Percentiles rank a stretch among this genome's conserved stretches.
Conservation (phyloP, 2,113 vertebrate genomes). For the Trinectes maculatus region DNA sequence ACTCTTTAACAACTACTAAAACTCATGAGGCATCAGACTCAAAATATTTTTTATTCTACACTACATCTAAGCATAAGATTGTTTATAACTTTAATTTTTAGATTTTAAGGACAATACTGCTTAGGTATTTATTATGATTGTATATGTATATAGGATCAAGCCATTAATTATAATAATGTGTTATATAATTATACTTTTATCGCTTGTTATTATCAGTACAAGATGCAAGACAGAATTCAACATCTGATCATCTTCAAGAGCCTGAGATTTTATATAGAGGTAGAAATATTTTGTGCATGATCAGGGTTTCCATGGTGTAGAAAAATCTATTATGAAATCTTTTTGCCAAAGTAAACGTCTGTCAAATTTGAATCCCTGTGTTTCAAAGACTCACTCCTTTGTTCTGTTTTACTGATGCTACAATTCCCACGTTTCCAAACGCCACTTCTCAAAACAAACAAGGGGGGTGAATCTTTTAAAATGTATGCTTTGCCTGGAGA, state of each 20-base stretch:
- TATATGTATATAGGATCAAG: constrained; percentile 31
- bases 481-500: constrained; percentile 24
- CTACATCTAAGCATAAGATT: too few relatives aligned
- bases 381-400: neutral
- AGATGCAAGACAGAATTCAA: neutral
- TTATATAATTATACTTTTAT: constrained; percentile 39
- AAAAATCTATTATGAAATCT: constrained; percentile 7
- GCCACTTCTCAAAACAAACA: neutral
- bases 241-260: too few relatives aligned
- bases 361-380: constrained; percentile 6
- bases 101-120: constrained; percentile 34
- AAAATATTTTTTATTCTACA: neutral
- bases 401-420: neutral
- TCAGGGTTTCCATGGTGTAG: neutral
- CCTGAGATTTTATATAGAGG: too few relatives aligned
- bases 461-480: neutral
- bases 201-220: neutral
- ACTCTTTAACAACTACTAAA: constrained; percentile 5
- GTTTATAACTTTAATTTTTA: neutral
- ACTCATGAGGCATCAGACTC: neutral
- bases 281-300: constrained; percentile 17
- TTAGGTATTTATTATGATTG: constrained; percentile 52
- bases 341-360: constrained; percentile 47
- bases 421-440: neutral
- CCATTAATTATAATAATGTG: constrained; percentile 17